A percentile compares a stretch with the other conserved stretches of the same genome.
These are phyloP conservation scores for Urophycis tenuis DNA, from an alignment of 2,797 vertebrate genomes.

Conservation along the genomic window DNA sequence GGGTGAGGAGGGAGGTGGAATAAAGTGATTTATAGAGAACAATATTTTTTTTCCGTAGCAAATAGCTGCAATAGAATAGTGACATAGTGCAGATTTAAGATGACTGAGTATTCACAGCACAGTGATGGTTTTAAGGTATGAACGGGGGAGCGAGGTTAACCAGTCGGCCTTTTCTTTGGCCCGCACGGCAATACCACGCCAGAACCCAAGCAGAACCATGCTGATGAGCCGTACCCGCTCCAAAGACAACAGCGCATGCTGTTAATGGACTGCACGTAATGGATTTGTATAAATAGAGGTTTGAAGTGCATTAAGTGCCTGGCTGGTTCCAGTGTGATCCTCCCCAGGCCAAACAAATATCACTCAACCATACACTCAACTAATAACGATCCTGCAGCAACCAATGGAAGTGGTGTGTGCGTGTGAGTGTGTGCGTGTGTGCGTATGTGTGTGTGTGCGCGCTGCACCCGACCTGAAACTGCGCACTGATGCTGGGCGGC, in stretches of 20 bases:
- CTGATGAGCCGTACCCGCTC: not conserved
- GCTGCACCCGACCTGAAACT: slow-evolving; percentile 84
- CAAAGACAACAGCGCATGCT: not conserved
- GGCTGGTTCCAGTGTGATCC: not conserved
- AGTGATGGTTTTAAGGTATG: not conserved
- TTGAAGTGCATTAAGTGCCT: not conserved
- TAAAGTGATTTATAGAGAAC: not conserved
- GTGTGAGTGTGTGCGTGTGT: not conserved
- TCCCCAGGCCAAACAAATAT: not conserved
- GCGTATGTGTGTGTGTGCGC: not conserved
- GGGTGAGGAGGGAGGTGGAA: not conserved
- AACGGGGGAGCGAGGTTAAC: not conserved
- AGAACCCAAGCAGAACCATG: not conserved
- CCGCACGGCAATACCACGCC: not conserved
- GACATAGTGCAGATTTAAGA: slow-evolving; percentile 18
- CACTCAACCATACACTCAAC: not conserved
- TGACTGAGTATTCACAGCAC: not conserved
- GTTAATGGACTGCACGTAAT: not conserved
- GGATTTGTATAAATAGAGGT: not conserved
- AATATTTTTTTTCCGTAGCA: not conserved
- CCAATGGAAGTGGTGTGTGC: not conserved
- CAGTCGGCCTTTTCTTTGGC: not conserved
- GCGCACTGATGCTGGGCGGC: slow-evolving; percentile 95
- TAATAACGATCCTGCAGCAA: not conserved
- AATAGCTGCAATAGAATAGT: not conserved